Evolutionary conservation across 1,140 invertebrate genomes (phyloP).

Genomic region (Zelostemma sp.): DNA sequence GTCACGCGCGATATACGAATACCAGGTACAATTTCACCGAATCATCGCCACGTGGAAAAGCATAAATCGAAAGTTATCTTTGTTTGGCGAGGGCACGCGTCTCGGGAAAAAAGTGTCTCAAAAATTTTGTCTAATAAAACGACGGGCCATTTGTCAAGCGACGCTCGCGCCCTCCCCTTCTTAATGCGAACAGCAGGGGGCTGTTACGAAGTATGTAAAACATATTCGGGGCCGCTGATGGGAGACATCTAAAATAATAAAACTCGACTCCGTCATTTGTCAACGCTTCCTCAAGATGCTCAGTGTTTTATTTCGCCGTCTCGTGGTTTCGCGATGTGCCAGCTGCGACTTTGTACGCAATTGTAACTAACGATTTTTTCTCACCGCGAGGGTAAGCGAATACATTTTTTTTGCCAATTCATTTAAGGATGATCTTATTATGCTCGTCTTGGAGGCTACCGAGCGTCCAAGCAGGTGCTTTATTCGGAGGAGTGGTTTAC

Average conservation of each 20-base stretch:
- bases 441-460: background rate
- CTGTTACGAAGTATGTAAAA: constrained; percentile 67
- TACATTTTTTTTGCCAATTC: too few species aligned
- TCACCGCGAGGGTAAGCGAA: too few species aligned
- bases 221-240: constrained; percentile 60
- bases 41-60: too few species aligned
- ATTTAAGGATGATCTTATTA: too few species aligned
- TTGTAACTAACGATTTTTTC: constrained; percentile 34
- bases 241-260: constrained; percentile 71
- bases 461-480: constrained; percentile 54
- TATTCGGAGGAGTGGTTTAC: constrained; percentile 56
- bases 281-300: constrained; percentile 61
- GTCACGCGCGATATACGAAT: constrained; percentile 14
- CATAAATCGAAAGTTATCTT: constrained; percentile 58
- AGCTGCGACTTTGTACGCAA: constrained; percentile 53
- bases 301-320: constrained; percentile 14
- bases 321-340: constrained; percentile 53
- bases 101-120: constrained; percentile 42
- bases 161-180: constrained; percentile 26
- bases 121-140: constrained; percentile 68
- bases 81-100: constrained; percentile 55
- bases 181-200: constrained; percentile 35
- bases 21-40: constrained; percentile 21
- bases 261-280: constrained; percentile 70
- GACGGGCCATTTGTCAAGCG: constrained; percentile 65